Conservation (phyloP, 2,888 invertebrate species). For the Miltochrista miniata region DNA sequence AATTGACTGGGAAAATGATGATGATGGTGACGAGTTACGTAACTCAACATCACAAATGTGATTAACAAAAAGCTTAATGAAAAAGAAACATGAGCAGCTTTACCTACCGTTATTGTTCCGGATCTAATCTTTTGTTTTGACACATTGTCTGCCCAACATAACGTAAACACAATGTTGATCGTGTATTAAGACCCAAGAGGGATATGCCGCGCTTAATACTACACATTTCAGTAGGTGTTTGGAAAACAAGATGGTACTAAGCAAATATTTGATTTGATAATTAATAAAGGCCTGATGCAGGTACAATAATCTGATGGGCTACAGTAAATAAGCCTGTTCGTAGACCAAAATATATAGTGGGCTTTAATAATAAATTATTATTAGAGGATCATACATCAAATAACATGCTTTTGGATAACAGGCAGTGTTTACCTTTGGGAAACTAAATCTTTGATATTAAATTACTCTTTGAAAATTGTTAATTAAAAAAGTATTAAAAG, state of each 20-base stretch:
- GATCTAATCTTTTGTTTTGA: conserved; percentile 1
- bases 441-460: no score
- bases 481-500: no score
- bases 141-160: conserved; percentile 1
- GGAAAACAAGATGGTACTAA: conserved; percentile 23
- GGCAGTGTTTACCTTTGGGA: no score
- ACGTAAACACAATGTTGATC: conserved; percentile 1
- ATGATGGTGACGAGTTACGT: not conserved
- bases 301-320: conserved; percentile 13
- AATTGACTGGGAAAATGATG: no score
- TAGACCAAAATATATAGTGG: not conserved
- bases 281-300: conserved; percentile 13
- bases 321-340: conserved; percentile 9
- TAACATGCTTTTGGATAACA: no score
- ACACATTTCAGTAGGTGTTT: conserved; percentile 24
- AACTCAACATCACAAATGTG: not conserved
- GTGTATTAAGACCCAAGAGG: not conserved
- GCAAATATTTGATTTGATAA: conserved; percentile 27
- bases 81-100: not conserved
- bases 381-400: no score
- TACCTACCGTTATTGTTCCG: not conserved
- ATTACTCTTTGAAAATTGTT: no score
- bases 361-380: conserved; percentile 8
- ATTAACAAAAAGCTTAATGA: not conserved
- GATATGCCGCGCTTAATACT: conserved; percentile 14